phyloP scores from a whole-genome alignment of 2,888 invertebrate genomes.

The Brenthis ino region DNA sequence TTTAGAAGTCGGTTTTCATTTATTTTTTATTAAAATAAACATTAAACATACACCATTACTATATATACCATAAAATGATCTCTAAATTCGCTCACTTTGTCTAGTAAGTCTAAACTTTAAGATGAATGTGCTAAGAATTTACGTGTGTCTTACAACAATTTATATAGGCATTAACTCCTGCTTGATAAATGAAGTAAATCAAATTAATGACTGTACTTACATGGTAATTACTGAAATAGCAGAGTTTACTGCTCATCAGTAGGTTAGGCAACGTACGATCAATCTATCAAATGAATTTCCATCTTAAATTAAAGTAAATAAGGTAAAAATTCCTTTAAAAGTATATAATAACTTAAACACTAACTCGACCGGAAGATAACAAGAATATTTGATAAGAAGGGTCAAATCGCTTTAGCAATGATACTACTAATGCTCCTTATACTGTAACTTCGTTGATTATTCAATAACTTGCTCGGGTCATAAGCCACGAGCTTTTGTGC shows the following conservation, averaged over 20 bases:
- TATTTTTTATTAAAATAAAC: background rate
- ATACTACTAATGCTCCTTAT: conserved; percentile 4
- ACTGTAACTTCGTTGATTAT: conserved; percentile 14
- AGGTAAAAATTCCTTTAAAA: background rate
- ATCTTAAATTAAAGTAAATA: background rate
- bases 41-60: background rate
- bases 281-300: background rate
- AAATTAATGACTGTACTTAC: conserved; percentile 54
- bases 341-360: conserved; percentile 11
- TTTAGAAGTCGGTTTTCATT: no score
- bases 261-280: conserved; percentile 7
- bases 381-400: conserved; percentile 27
- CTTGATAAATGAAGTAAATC: conserved; percentile 38
- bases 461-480: conserved; percentile 7
- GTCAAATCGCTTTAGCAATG: conserved; percentile 14
- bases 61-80: background rate
- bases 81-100: background rate
- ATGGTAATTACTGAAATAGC: conserved; percentile 52
- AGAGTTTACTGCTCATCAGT: conserved; percentile 43
- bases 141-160: conserved; percentile 23
- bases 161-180: conserved; percentile 31
- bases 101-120: conserved; percentile 25
- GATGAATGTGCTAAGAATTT: conserved; percentile 21
- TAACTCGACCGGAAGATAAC: conserved; percentile 20
- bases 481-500: background rate